phyloP scores from a whole-genome alignment of 2,888 invertebrate genomes.

The Oasisia sp. region DNA sequence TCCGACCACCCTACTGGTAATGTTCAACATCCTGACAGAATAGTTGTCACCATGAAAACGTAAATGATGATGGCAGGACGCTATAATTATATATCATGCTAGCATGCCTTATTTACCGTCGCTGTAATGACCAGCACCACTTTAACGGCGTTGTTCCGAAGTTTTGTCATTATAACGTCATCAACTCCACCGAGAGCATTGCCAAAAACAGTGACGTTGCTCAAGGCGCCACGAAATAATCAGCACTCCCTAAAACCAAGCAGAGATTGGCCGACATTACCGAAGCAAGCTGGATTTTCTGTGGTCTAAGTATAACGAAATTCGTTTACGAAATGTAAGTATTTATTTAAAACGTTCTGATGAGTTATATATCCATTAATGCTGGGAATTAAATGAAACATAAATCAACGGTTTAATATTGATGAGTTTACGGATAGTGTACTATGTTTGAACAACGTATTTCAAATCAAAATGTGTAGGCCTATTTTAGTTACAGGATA shows the following conservation, averaged over 20 bases:
- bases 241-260: slow-evolving; percentile 10
- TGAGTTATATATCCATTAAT: background rate
- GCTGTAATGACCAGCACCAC: no score
- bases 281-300: slow-evolving; percentile 17
- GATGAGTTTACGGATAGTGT: background rate
- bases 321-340: background rate
- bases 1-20: no score
- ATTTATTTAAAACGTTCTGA: background rate
- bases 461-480: background rate
- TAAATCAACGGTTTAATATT: background rate
- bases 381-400: background rate
- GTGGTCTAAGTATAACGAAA: background rate
- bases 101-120: no score
- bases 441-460: background rate
- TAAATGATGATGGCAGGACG: no score
- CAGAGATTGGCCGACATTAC: background rate
- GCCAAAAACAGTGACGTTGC: background rate
- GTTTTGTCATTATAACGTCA: background rate
- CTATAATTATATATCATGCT: no score
- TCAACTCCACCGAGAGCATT: background rate
- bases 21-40: no score
- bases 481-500: background rate
- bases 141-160: background rate
- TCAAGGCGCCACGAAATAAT: background rate
- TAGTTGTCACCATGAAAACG: no score